A percentile compares a stretch with the other conserved stretches of the same genome.
Evolutionary conservation across 2,797 vertebrate species (phyloP).

Genomic region (Crocidura indochinensis): DNA sequence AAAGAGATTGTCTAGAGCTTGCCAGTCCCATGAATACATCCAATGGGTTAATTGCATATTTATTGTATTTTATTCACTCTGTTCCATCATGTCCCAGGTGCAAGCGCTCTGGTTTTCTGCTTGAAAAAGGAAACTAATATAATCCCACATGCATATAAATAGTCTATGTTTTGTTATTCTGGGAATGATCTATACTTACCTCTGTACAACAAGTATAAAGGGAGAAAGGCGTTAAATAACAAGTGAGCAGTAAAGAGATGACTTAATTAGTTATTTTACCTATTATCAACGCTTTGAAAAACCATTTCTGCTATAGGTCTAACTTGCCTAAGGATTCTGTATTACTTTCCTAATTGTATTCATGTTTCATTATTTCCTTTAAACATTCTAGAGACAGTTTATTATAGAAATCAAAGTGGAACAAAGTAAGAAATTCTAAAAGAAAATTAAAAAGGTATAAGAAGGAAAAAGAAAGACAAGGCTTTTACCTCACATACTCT

Average conservation of each 20-base stretch:
- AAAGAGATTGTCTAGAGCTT: background rate
- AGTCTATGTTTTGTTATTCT: background rate
- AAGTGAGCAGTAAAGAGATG: background rate
- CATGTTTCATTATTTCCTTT: background rate
- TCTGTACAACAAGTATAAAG: background rate
- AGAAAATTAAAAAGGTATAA: constrained; percentile 80
- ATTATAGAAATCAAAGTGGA: background rate
- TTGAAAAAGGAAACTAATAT: background rate
- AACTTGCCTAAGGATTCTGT: background rate
- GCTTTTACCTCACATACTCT: no score
- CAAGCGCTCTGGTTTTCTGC: background rate
- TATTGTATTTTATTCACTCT: background rate
- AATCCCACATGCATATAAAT: background rate
- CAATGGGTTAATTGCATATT: background rate
- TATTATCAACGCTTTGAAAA: constrained; percentile 11
- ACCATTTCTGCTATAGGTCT: background rate
- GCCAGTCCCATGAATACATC: background rate
- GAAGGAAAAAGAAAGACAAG: background rate
- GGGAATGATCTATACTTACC: background rate
- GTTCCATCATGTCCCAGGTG: background rate
- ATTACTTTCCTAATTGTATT: background rate
- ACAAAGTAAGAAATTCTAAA: background rate
- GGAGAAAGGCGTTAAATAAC: background rate
- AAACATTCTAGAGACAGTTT: background rate
- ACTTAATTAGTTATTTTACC: background rate